Percentiles rank a stretch among this genome's conserved stretches.
These are phyloP conservation scores for Megalops atlanticus DNA, from an alignment of 2,113 vertebrate genomes.

Conservation along the genomic window DNA sequence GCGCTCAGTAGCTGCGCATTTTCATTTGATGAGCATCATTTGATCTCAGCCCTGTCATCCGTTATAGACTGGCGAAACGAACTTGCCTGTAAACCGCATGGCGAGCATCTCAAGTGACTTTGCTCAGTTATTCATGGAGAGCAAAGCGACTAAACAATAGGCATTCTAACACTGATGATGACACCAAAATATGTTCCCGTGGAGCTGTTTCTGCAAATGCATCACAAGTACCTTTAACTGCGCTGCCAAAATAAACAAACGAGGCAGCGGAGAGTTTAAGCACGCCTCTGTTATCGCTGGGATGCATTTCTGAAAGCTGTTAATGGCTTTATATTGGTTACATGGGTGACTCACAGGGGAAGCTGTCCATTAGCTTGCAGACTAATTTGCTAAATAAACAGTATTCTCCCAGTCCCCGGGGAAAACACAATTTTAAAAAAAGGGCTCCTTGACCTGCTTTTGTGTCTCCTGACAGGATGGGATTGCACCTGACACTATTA, in stretches of 20 bases:
- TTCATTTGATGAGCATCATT: neutral
- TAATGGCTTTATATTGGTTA: slow-evolving; percentile 39
- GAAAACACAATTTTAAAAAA: slow-evolving; percentile 25
- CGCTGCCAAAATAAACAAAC: slow-evolving; percentile 10
- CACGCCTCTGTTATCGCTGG: neutral
- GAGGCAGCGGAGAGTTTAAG: neutral
- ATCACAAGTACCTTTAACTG: neutral
- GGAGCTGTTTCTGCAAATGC: slow-evolving; percentile 11
- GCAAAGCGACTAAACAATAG: neutral
- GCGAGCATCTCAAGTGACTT: neutral
- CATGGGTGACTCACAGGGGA: slow-evolving; percentile 21
- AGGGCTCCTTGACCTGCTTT: slow-evolving; percentile 42
- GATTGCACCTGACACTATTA: slow-evolving; percentile 38
- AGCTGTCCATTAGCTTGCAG: slow-evolving; percentile 42
- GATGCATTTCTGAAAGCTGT: slow-evolving; percentile 21
- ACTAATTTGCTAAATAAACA: slow-evolving; percentile 45
- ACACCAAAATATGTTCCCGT: slow-evolving; percentile 10
- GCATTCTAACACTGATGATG: neutral
- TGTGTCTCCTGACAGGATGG: slow-evolving; percentile 25
- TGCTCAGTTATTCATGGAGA: neutral
- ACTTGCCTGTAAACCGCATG: neutral
- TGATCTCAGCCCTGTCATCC: neutral
- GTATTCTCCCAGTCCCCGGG: neutral
- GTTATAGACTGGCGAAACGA: neutral
- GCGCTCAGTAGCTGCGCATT: neutral